Conservation (phyloP, 2,888 invertebrate genomes). For the Eretmocerus hayati region DNA sequence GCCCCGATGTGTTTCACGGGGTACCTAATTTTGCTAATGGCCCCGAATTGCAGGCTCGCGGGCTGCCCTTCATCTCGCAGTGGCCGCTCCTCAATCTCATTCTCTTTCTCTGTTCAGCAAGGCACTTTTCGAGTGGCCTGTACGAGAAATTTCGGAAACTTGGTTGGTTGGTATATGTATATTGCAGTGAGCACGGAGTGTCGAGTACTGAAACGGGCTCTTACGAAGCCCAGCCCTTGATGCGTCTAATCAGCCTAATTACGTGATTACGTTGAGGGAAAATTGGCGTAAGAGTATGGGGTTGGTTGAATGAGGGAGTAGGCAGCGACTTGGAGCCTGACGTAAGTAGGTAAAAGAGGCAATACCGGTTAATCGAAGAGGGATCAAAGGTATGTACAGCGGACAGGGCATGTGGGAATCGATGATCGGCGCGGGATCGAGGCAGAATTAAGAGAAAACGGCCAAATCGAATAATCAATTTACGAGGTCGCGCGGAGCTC, state of each 20-base stretch:
- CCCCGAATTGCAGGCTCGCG: conserved; percentile 27
- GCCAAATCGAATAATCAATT: conserved; percentile 22
- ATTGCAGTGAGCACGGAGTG: no score
- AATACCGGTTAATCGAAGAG: neutral
- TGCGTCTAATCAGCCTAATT: conserved; percentile 40
- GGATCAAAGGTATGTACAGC: no score
- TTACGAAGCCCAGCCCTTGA: no score
- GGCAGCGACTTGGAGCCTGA: no score
- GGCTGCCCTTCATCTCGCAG: neutral
- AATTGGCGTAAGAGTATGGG: conserved; percentile 4
- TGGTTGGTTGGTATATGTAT: no score
- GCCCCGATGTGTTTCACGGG: conserved; percentile 18
- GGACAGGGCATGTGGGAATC: conserved; percentile 15
- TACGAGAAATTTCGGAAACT: no score
- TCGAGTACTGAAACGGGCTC: no score
- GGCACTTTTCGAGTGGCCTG: no score
- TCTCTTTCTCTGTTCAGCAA: no score
- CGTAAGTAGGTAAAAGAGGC: no score
- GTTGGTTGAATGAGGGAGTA: neutral
- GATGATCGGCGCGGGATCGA: conserved; percentile 6
- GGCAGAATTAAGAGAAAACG: conserved; percentile 18
- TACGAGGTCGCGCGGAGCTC: conserved; percentile 14
- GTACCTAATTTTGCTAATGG: conserved; percentile 45
- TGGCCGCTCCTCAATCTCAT: no score
- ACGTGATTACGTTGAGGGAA: conserved; percentile 29